Conservation (phyloP, 2,113 vertebrate species). For the Lontra canadensis region DNA sequence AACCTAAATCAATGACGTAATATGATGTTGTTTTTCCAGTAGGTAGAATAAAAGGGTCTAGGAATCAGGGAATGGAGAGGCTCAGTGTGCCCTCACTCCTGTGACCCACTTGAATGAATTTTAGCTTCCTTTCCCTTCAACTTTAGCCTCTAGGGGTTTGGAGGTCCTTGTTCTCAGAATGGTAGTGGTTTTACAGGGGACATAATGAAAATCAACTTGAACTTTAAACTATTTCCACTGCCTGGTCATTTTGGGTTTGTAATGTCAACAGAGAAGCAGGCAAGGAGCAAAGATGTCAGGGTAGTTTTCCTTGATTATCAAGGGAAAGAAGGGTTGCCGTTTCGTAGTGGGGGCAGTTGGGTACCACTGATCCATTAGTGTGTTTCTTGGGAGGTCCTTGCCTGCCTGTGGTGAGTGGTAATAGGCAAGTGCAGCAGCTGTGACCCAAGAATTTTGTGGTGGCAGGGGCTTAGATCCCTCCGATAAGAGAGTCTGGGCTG, state of each 20-base stretch:
- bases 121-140: not conserved
- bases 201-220: not conserved
- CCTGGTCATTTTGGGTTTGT: not conserved
- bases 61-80: not conserved
- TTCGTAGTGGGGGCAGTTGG: not conserved
- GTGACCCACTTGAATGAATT: no score
- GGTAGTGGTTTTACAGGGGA: not conserved
- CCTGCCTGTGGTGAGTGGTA: not conserved
- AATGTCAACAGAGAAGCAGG: not conserved
- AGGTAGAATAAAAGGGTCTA: not conserved
- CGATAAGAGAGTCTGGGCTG: not conserved
- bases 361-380: not conserved
- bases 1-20: not conserved
- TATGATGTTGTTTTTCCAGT: not conserved
- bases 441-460: not conserved
- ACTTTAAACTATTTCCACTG: not conserved
- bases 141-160: not conserved
- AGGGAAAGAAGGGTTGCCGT: not conserved
- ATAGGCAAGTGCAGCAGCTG: not conserved
- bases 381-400: not conserved
- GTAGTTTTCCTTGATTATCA: not conserved
- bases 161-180: not conserved
- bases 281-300: not conserved
- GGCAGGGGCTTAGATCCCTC: not conserved
- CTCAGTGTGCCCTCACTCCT: not conserved